phyloP scores from a whole-genome alignment of 2,797 vertebrate species.

The Characodon lateralis region DNA sequence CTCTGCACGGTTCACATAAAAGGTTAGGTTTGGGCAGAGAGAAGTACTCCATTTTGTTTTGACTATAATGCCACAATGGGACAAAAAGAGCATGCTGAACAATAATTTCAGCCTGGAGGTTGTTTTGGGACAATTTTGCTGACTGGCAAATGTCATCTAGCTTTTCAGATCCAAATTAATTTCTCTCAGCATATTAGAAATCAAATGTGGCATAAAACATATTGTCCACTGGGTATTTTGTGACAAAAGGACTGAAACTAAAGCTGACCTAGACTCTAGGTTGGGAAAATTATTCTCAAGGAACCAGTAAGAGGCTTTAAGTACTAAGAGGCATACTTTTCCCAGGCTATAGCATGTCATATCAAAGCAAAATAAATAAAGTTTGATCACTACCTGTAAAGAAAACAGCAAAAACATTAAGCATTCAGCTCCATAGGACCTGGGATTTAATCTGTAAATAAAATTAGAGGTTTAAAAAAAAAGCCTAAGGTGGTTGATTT shows the following conservation, averaged over 20 bases:
- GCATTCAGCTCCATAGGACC: no score
- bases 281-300: conserved; percentile 4
- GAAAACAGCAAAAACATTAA: not conserved
- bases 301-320: not conserved
- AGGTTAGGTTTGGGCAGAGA: no score
- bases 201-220: conserved; percentile 13
- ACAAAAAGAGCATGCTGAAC: conserved; percentile 17
- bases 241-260: conserved; percentile 2
- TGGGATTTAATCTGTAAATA: no score
- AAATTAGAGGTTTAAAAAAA: no score
- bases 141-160: conserved; percentile 20
- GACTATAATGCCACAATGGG: not conserved
- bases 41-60: not conserved
- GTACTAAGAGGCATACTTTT: not conserved
- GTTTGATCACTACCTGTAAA: not conserved
- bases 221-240: conserved; percentile 5
- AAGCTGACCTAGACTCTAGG: not conserved
- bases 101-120: conserved; percentile 32
- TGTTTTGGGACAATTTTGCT: conserved; percentile 34
- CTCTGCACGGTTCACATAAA: no score
- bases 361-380: not conserved
- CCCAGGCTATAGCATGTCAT: not conserved
- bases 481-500: no score
- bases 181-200: conserved; percentile 22
- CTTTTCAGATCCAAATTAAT: conserved; percentile 23